phyloP scores from a whole-genome alignment of 1,140 invertebrate species.

The Drosophila pruinosa region DNA sequence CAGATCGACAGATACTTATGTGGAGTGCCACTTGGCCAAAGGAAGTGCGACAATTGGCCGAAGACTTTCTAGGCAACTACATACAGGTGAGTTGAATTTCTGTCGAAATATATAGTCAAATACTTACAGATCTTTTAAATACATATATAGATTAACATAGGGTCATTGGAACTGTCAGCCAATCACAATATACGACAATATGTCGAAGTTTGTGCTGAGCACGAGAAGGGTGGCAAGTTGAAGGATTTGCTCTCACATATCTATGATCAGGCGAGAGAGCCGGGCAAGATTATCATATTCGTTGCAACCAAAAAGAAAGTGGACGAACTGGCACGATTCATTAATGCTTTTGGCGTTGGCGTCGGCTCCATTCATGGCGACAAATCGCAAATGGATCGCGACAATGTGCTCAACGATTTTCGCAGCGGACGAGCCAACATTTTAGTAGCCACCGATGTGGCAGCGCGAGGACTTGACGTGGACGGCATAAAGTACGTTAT shows the following conservation, averaged over 20 bases:
- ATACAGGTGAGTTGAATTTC: slow-evolving; percentile 84
- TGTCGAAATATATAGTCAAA: not conserved
- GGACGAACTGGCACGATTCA: slow-evolving; percentile 94
- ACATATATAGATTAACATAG: slow-evolving; percentile 92
- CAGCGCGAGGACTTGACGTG: slow-evolving; percentile 97
- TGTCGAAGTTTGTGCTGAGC: slow-evolving; percentile 94
- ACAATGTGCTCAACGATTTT: slow-evolving; percentile 97
- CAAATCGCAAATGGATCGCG: slow-evolving; percentile 97
- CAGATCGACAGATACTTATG: slow-evolving; percentile 97
- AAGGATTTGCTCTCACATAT: slow-evolving; percentile 94
- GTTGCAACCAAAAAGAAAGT: slow-evolving; percentile 98
- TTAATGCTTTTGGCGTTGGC: slow-evolving; percentile 95
- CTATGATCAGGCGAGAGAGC: slow-evolving; percentile 89
- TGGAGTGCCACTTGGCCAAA: slow-evolving; percentile 99
- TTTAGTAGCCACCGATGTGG: slow-evolving; percentile 98
- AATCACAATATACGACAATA: slow-evolving; percentile 99
- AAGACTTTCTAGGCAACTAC: slow-evolving; percentile 95
- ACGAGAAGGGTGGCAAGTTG: slow-evolving; percentile 92
- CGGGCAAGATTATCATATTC: slow-evolving; percentile 98
- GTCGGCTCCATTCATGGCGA: slow-evolving; percentile 89
- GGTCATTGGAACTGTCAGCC: slow-evolving; percentile 94
- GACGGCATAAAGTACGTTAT: slow-evolving; percentile 99
- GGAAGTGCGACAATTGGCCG: slow-evolving; percentile 95
- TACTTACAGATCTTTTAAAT: not conserved
- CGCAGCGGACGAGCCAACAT: slow-evolving; percentile 94